Base-by-base conservation (phyloP, 1,140 invertebrate genomes). In the Bombus waltoni region DNA sequence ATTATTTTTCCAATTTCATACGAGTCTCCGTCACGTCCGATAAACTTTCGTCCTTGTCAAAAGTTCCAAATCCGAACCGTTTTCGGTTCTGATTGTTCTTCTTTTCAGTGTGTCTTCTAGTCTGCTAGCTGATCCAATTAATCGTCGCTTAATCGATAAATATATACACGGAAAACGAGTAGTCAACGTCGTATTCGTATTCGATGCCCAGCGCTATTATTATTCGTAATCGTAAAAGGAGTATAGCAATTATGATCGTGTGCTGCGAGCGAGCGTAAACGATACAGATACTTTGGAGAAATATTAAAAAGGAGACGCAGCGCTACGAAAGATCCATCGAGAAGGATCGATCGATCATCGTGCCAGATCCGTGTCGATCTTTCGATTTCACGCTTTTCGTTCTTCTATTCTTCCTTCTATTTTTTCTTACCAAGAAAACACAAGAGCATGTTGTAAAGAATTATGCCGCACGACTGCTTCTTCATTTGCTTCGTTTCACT, bases 1-100 rank as follows among this genome's bases (percentile, higher is more conserved):
- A 83, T 90, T 90, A 90, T 90, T 90, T 90, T 90, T 90, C 88
- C 83, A 90, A 90, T 90, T 90, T 90, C 89, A 90, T 88, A 90
- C 82, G 75, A 87, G 70, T 75, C 71, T 84, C 76, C 77, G 85
- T 71, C 89, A 74, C 89, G 85, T 90, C 86, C 89, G 68, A 87
- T 71, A 89, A 87, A 81, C 87, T 78, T 68, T 89, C 88, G 78
- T 90, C 88, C 78, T 83, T 76, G 38, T 87, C 78, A 71, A 81
- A 80, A 47, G 79, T 83, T 79, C 84, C 28, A 74, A 68, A 65
- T 32, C 18, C 8, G 59, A 68, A 28, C 70, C 42, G 18, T 70
- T 32, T 11, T 68, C 35, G 78, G 78, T 42, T 75, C 40, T 5
- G 77, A 81, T 59, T 10, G 42, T 71, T 32, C 44, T 42, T 15